Percentiles rank a stretch among this genome's conserved stretches.
These are phyloP conservation scores for Champsocephalus gunnari DNA, from an alignment of 2,797 vertebrate species.

Conservation along the genomic window DNA sequence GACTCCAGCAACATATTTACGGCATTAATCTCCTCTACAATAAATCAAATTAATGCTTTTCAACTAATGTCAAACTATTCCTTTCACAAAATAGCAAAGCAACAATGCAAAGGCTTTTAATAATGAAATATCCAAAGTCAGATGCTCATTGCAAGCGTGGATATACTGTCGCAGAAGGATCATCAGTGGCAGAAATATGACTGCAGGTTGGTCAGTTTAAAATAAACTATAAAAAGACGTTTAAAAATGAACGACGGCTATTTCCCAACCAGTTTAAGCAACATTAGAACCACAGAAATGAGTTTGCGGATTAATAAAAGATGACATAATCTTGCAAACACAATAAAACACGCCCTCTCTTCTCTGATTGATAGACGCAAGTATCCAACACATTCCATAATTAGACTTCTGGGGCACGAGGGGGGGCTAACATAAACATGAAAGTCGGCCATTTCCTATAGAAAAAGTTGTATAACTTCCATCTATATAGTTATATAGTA, in stretches of 20 bases:
- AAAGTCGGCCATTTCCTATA: conserved; percentile 39
- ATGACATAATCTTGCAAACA: conserved; percentile 43
- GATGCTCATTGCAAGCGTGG: conserved; percentile 13
- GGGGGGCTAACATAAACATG: conserved; percentile 44
- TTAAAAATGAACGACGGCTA: conserved; percentile 34
- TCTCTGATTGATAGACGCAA: conserved; percentile 73
- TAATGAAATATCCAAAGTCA: conserved; percentile 19
- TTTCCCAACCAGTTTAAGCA: conserved; percentile 43
- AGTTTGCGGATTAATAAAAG: conserved; percentile 45
- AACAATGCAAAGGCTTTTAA: conserved; percentile 21
- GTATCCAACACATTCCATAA: conserved; percentile 61
- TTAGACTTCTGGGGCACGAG: conserved; percentile 33
- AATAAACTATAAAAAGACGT: conserved; percentile 32
- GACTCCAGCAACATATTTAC: too few species aligned
- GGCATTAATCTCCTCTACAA: neutral
- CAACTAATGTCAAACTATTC: conserved; percentile 26
- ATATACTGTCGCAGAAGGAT: conserved; percentile 10
- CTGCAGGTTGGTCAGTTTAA: conserved; percentile 39
- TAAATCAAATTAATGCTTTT: conserved; percentile 3
- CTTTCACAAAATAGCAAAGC: conserved; percentile 22
- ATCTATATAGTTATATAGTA: conserved; percentile 36
- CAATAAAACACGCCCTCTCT: conserved; percentile 50
- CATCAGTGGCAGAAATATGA: conserved; percentile 33
- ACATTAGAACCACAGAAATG: conserved; percentile 41
- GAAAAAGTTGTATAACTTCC: conserved; percentile 36